Evolutionary conservation across 2,797 vertebrate genomes (phyloP), one percentile per base, ranked within the genome.

Genomic region (Sylvilagus floridanus): DNA sequence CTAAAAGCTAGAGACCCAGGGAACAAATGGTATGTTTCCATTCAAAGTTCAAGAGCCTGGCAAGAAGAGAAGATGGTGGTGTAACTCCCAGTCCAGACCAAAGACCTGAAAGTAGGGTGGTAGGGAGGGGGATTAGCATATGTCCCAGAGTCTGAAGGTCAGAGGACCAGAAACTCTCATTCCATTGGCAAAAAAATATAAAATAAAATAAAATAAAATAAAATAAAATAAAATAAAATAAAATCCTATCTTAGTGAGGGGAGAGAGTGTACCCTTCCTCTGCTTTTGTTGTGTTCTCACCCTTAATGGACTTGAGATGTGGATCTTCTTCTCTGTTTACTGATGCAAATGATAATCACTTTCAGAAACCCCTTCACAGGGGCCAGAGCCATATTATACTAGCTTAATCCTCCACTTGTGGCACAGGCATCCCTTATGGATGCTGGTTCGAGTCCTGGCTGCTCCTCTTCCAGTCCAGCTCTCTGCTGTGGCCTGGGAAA

Each of bases 91-190:
- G 1, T 54, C n/a, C 26, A 37, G 26, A 24, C 14, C 35, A 68
- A 84, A 68, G 17, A 21, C 22, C 21, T 42, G 11, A 63, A 11
- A 42, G 28, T 52, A 6, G 19, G 6, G 14, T 2, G 24, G 30
- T 26, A n/a, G 7, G 17, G 26, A 5, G 5, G n/a, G 3, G 28
- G 2, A 1, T 37, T 87, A 2, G 13, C 62, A 0, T 50, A 60
- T 13, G 24, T 75, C 3, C 22, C 52, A 91, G 68, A 91, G 14
- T 30, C 7, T 50, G 66, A 69, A 72, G 7, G 5, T 12, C 62
- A n/a, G 22, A 86, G 21, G 84, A 24, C 11, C 37, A 60, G 5
- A 10, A 9, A 13, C 2, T 75, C 7, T 19, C 42, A 82, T 16
- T 32, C 13, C 30, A 75, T 57, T 5, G 17, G 19, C 57, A 35